Conservation (phyloP, 1,140 invertebrate genomes). For the Contarinia nasturtii region DNA sequence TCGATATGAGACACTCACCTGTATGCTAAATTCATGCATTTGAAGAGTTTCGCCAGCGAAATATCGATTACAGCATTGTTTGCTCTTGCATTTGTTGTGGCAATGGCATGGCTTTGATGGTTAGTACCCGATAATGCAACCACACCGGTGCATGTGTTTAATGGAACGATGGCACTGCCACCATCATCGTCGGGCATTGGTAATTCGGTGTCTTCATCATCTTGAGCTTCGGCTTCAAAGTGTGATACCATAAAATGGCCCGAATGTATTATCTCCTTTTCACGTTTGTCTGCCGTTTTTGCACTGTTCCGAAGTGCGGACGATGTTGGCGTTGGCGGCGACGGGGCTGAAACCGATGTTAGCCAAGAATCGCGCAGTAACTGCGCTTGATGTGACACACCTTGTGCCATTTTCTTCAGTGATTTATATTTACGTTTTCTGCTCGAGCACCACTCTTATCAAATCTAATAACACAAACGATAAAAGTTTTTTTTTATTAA, state of each 20-base stretch:
- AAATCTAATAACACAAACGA: too few species aligned
- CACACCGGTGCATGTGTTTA: slow-evolving; percentile 18
- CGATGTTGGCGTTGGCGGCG: too few species aligned
- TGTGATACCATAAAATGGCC: slow-evolving; percentile 97
- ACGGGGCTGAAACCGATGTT: too few species aligned
- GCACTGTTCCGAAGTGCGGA: too few species aligned
- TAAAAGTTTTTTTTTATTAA: too few species aligned
- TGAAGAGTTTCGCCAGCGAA: slow-evolving; percentile 84
- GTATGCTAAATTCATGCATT: slow-evolving; percentile 92
- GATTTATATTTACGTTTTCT: too few species aligned
- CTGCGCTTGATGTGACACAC: too few species aligned
- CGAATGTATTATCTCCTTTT: slow-evolving; percentile 71
- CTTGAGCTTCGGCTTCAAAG: slow-evolving; percentile 82
- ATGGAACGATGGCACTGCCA: slow-evolving; percentile 6
- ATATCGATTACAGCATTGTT: slow-evolving; percentile 56
- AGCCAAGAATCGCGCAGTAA: too few species aligned
- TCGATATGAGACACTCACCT: slow-evolving; percentile 40
- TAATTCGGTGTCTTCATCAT: slow-evolving; percentile 41
- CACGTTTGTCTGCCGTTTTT: background rate
- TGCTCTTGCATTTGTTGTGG: slow-evolving; percentile 26
- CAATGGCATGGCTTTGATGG: slow-evolving; percentile 19
- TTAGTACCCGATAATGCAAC: slow-evolving; percentile 11
- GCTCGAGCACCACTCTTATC: too few species aligned
- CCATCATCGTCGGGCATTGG: slow-evolving; percentile 44
- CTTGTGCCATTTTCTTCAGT: too few species aligned